These are phyloP conservation scores for Champsocephalus gunnari DNA, from an alignment of 2,797 vertebrate genomes.

Conservation along the genomic window DNA sequence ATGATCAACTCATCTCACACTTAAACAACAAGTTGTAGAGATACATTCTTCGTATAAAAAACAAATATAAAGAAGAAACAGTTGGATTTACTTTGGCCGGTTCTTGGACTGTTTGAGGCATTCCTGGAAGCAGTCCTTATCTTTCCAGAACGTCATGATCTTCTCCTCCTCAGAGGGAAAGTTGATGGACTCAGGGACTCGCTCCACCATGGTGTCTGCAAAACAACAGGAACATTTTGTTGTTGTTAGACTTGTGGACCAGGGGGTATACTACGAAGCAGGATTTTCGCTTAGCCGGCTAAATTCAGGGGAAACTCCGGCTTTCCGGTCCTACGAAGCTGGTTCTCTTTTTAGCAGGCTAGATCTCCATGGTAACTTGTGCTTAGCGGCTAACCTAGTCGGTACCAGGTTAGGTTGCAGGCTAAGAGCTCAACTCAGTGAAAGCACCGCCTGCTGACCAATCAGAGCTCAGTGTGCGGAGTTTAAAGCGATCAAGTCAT, in stretches of 20 bases:
- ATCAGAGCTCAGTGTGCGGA: no score
- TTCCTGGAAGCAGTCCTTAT: conserved; percentile 93
- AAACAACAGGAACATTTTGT: background rate
- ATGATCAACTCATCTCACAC: background rate
- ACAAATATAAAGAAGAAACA: background rate
- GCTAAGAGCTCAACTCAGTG: no score
- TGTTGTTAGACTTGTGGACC: background rate
- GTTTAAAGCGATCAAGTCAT: no score
- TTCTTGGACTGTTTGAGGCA: conserved; percentile 96
- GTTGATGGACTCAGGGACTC: conserved; percentile 91
- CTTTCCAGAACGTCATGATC: conserved; percentile 90
- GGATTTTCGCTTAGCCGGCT: no score
- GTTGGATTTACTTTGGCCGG: conserved; percentile 87
- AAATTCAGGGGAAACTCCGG: no score
- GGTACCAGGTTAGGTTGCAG: no score
- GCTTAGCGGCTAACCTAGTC: no score
- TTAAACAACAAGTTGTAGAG: accelerated
- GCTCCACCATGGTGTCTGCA: conserved; percentile 90
- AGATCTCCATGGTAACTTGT: no score
- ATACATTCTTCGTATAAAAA: background rate
- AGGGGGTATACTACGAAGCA: background rate
- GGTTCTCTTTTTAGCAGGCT: no score
- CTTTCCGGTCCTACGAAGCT: no score
- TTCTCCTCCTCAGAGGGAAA: conserved; percentile 95
- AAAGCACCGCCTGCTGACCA: no score